A percentile compares a stretch with the other conserved stretches of the same genome.
phyloP scores from a whole-genome alignment of 2,888 invertebrate species.

The Mesorhabditis belari region DNA sequence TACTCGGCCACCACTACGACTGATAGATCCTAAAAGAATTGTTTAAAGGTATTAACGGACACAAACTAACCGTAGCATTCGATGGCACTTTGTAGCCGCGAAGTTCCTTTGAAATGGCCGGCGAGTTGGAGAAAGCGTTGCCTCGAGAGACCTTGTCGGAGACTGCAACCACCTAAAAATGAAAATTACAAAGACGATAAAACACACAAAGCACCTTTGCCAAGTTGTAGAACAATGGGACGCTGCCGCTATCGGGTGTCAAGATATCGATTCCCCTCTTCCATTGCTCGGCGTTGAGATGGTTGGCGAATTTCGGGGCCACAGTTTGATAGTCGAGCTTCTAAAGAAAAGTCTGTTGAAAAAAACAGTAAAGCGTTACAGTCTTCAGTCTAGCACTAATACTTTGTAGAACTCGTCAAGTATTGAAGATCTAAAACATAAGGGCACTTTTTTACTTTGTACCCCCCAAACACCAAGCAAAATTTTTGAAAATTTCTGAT shows the following conservation, averaged over 20 bases:
- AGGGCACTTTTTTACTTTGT: too few species aligned
- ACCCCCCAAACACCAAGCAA: too few species aligned
- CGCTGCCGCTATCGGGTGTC: slow-evolving; percentile 11
- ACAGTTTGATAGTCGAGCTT: too few species aligned
- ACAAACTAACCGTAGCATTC: slow-evolving; percentile 20
- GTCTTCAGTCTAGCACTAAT: background rate
- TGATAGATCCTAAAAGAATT: slow-evolving; percentile 30
- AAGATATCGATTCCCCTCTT: slow-evolving; percentile 14
- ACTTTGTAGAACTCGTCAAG: too few species aligned
- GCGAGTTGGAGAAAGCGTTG: slow-evolving; percentile 37
- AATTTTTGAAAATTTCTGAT: too few species aligned
- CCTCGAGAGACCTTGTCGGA: slow-evolving; percentile 27
- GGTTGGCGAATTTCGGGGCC: too few species aligned
- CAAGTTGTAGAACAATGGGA: slow-evolving; percentile 37
- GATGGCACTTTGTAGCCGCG: slow-evolving; percentile 12
- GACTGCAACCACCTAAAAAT: slow-evolving; percentile 27
- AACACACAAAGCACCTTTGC: slow-evolving; percentile 30
- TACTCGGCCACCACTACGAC: slow-evolving; percentile 54
- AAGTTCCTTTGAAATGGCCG: slow-evolving; percentile 29
- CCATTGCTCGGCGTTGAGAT: slow-evolving; percentile 22
- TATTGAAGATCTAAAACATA: too few species aligned
- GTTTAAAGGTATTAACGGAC: too few species aligned
- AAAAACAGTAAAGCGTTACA: background rate
- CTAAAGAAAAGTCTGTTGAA: background rate
- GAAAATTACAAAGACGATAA: background rate